Base-by-base conservation (phyloP, 1,140 invertebrate species). In the Limonius californicus region DNA sequence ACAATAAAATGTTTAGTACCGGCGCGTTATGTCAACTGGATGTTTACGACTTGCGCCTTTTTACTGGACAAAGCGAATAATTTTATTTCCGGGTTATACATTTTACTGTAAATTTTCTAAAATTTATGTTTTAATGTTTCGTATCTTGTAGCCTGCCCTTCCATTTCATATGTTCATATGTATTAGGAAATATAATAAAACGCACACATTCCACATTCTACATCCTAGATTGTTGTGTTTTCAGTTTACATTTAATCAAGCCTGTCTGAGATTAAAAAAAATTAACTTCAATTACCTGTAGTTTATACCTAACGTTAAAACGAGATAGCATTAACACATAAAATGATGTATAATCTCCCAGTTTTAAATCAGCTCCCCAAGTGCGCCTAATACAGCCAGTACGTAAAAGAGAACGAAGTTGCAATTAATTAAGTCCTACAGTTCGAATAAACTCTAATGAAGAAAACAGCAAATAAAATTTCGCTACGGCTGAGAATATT, bases 1-100 rank as follows among this genome's bases (percentile, higher is more conserved):
- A 50, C 45, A 50, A 50, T 50, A 50, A 50, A 50, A 50, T 50
- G 45, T 50, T 50, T 50, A 50, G 45, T 50, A 50, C 45, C 45
- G 45, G 20, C 16, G 20, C 19, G 45, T 50, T 50, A 50, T 50
- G 45, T 50, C 45, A 50, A 50, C 45, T 14, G 45, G 16, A 50
- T 50, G 45, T 50, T 50, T 50, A 50, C 45, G 45, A 50, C 45
- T 18, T 50, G 6, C 15, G 7, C 45, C 45, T 19, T 50, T 50
- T 50, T 19, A 50, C 45, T 50, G 45, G 45, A 50, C 45, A 50
- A 50, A 50, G 20, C 16, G 45, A 50, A 50, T 50, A 50, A 50
- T 50, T 18, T 21, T 21, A 21, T 21, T 50, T 21, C 45, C 9
- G 14, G 16, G 45, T 19, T 21, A 21, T 50, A 50, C 16, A 19